These are phyloP conservation scores for Oophaga pumilio DNA, from an alignment of 2,113 vertebrate genomes.

Conservation along the genomic window DNA sequence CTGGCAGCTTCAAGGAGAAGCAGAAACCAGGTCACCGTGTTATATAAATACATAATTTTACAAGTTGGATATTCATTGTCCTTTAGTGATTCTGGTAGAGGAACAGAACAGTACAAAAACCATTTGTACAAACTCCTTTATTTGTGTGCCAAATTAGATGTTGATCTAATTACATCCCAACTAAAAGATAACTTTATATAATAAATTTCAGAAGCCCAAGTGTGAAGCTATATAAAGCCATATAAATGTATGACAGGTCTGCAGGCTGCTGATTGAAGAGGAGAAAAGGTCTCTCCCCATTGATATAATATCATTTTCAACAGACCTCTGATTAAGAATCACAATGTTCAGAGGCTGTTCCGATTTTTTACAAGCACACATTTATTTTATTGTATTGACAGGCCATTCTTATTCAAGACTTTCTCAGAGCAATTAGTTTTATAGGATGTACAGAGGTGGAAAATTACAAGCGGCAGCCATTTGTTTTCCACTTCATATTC, in stretches of 20 bases:
- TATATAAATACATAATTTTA: conserved; percentile 34
- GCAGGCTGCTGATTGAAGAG: neutral
- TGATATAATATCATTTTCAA: neutral
- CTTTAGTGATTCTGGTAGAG: neutral
- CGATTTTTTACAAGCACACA: neutral
- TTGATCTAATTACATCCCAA: conserved; percentile 25
- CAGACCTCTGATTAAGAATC: neutral
- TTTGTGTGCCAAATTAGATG: conserved; percentile 38
- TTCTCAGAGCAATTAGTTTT: neutral
- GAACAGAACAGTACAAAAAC: neutral
- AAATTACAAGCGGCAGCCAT: neutral
- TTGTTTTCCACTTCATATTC: neutral
- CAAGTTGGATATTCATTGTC: conserved; percentile 4
- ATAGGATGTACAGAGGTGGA: neutral
- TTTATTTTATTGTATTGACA: neutral
- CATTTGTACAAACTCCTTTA: neutral
- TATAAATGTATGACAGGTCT: neutral
- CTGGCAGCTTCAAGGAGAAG: neutral
- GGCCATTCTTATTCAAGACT: neutral
- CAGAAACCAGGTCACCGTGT: neutral
- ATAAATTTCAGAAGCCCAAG: neutral
- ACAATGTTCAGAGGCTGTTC: neutral
- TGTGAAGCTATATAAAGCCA: neutral
- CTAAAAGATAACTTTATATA: neutral
- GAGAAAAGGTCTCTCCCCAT: neutral